These are phyloP conservation scores for Thripadectes ignobilis DNA, from an alignment of 2,797 vertebrate species.

Conservation along the genomic window DNA sequence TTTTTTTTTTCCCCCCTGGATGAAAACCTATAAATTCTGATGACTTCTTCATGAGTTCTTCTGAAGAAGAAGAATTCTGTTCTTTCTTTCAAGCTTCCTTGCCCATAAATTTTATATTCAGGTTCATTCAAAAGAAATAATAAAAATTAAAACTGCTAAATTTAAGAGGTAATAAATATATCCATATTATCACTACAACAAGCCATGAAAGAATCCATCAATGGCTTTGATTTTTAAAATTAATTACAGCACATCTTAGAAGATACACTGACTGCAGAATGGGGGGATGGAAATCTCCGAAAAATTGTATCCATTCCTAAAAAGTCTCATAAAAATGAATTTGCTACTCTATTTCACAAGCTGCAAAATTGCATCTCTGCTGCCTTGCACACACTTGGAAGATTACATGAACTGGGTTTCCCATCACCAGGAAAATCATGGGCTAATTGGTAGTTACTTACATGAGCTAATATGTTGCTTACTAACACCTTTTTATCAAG, in stretches of 20 bases:
- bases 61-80: not conserved
- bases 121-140: not conserved
- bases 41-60: not conserved
- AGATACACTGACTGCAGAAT: not conserved
- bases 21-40: not conserved
- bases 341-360: not conserved
- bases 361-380: not conserved
- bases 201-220: not conserved
- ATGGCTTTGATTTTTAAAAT: not conserved
- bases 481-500: not conserved
- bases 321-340: not conserved
- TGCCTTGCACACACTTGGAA: not conserved
- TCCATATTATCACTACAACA: not conserved
- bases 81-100: not conserved
- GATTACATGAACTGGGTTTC: rapidly evolving
- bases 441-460: not conserved
- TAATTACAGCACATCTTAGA: not conserved
- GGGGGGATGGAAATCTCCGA: not conserved
- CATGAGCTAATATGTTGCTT: rapidly evolving
- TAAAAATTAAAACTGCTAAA: not conserved
- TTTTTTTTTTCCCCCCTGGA: not conserved
- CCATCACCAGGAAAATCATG: not conserved
- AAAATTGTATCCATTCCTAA: not conserved
- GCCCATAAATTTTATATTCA: not conserved
- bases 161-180: not conserved